Base-by-base conservation (phyloP, 1,140 invertebrate genomes). In the Araneus ventricosus region DNA sequence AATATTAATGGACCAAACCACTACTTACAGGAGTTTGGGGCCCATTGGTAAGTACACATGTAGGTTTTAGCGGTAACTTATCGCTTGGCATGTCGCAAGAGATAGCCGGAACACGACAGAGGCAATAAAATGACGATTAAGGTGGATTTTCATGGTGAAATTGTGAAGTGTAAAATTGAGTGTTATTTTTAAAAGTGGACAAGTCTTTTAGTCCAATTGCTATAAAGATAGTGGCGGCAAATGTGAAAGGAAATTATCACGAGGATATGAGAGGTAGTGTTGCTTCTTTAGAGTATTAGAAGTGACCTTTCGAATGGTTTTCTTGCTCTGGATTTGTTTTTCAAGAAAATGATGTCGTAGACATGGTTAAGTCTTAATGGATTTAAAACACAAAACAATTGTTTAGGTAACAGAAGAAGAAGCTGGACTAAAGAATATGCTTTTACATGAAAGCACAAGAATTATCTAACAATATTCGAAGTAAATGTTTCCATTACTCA, bases 11-110 rank as follows among this genome's bases (percentile, higher is more conserved):
- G 67, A 34, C 67, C 30, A 75, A 34, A 75, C 27, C 27, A 75
- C 67, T 75, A 63, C 59, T 63, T 63, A 63, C 45, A 52, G 45
- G 45, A 52, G 61, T 67, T 67, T 27, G 67, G 20, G 67, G 67
- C 67, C 30, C 67, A 34, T 75, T 30, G 67, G 67, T 75, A 75
- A 75, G 27, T 75, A 75, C 67, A 75, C 34, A 75, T 75, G 67
- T 75, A 75, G 67, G 67, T 75, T 75, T 67, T 63, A 22, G 59
- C 24, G 4, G 27, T 75, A 20, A 30, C 67, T 75, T 75, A 75
- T 75, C 67, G 67, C 24, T 63, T 75, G 14, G 27, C 27, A 20
- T 20, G 30, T 4, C 4, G 67, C 30, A 22, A 34, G 17, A 75
- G 67, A 75, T 75, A 75, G 30, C 30, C 17, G 17, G 67, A 34